Evolutionary conservation across 1,140 invertebrate species (phyloP).

Genomic region (Charaxes varanes): DNA sequence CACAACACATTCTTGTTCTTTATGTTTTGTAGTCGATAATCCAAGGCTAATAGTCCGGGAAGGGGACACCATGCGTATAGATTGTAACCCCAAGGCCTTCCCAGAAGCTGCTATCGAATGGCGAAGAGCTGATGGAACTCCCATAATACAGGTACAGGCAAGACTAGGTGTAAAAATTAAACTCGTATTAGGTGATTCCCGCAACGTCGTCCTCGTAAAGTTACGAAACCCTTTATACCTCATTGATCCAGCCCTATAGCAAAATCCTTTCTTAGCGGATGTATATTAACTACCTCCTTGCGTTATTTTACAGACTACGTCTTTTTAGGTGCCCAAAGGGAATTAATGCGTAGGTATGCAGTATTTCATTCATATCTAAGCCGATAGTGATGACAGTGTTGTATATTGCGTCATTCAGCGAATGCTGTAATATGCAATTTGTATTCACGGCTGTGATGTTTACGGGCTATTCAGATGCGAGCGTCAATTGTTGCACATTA

Average conservation of each 20-base stretch:
- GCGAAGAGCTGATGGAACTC: conserved; percentile 79
- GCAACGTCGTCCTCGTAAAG: too few species aligned
- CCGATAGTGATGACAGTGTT: conserved; percentile 46
- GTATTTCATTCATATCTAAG: conserved; percentile 36
- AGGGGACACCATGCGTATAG: conserved; percentile 84
- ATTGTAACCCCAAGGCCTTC: conserved; percentile 84
- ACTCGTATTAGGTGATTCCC: too few species aligned
- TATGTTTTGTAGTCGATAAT: conserved; percentile 44
- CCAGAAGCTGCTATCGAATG: conserved; percentile 86
- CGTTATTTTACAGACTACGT: too few species aligned
- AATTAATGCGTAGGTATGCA: too few species aligned
- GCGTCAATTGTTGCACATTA: conserved; percentile 41
- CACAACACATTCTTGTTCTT: too few species aligned
- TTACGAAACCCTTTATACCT: too few species aligned
- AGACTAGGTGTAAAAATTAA: too few species aligned
- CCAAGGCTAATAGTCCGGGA: conserved; percentile 57
- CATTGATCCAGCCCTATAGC: too few species aligned
- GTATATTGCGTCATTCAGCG: conserved; percentile 28
- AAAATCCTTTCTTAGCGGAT: too few species aligned
- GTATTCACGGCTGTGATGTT: conserved; percentile 65
- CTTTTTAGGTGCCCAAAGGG: too few species aligned
- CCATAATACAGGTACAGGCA: conserved; percentile 59
- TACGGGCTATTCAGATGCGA: conserved; percentile 63
- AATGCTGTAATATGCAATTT: conserved; percentile 66
- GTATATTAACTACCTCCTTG: too few species aligned